Conservation (phyloP, 1,140 invertebrate species). For the Sweltsa coloradensis region DNA sequence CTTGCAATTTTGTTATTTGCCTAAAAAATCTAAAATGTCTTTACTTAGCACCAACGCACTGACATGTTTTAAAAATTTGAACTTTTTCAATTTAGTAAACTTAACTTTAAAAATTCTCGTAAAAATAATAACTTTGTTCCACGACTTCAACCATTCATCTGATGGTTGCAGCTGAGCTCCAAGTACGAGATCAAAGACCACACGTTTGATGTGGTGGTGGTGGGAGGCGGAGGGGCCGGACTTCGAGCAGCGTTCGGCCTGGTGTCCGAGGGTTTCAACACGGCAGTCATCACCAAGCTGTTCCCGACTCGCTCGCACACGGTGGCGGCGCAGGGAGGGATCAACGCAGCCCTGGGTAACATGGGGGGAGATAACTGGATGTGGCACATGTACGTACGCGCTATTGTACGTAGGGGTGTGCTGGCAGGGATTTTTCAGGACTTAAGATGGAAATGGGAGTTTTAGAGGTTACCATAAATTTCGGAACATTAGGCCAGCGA, state of each 20-base stretch:
- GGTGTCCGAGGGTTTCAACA: slow-evolving; percentile 54
- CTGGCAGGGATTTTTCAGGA: no score
- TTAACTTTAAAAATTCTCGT: no score
- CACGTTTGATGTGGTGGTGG: not conserved
- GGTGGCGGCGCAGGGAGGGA: slow-evolving; percentile 60
- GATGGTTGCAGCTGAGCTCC: no score
- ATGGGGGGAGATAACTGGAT: slow-evolving; percentile 53
- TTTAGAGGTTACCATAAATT: no score
- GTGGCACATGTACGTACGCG: slow-evolving; percentile 41
- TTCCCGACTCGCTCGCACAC: slow-evolving; percentile 59
- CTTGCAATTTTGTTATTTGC: not conserved
- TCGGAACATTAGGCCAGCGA: no score
- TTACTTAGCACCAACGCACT: not conserved
- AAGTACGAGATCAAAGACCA: not conserved
- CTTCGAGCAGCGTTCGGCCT: slow-evolving; percentile 58
- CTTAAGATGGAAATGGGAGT: no score
- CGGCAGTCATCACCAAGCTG: slow-evolving; percentile 56
- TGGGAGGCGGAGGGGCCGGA: slow-evolving; percentile 56
- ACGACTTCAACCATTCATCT: no score
- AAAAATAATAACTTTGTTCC: no score
- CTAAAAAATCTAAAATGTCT: not conserved
- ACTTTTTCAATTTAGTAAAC: no score
- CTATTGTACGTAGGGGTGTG: no score
- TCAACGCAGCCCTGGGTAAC: slow-evolving; percentile 60
- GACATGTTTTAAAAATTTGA: not conserved